Evolutionary conservation across 1,140 invertebrate species (phyloP).

Genomic region (Mylabris phalerata): DNA sequence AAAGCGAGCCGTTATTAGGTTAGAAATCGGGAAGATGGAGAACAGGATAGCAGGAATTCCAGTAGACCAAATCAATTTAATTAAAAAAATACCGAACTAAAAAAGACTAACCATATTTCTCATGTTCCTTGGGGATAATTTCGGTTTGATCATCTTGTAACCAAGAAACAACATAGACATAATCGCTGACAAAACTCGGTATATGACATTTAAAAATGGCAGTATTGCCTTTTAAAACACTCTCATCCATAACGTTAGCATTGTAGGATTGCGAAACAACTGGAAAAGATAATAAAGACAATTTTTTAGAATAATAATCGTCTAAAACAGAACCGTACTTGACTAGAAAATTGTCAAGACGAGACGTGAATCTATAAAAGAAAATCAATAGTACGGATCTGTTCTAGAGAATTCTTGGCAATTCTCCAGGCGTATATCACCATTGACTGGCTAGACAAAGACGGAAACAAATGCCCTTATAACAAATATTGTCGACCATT

Average conservation of each 20-base stretch:
- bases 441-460: no score
- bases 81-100: not conserved
- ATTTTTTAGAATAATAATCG: not conserved
- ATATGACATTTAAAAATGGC: slow-evolving; percentile 89
- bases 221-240: slow-evolving; percentile 81
- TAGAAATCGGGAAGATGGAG: not conserved
- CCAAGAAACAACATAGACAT: slow-evolving; percentile 78
- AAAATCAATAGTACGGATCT: no score
- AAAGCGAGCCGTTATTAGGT: slow-evolving; percentile 2
- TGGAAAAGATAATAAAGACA: slow-evolving; percentile 47
- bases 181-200: slow-evolving; percentile 86
- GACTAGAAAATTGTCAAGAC: not conserved
- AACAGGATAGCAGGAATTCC: slow-evolving; percentile 1
- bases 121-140: slow-evolving; percentile 54
- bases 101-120: slow-evolving; percentile 56
- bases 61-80: slow-evolving; percentile 4
- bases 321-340: not conserved
- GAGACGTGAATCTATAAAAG: no score
- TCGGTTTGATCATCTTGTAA: slow-evolving; percentile 65
- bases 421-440: no score
- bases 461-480: no score
- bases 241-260: slow-evolving; percentile 85
- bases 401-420: no score
- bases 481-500: no score
- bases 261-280: slow-evolving; percentile 85